phyloP scores from a whole-genome alignment of 2,113 vertebrate genomes.

The Etia nguti region DNA sequence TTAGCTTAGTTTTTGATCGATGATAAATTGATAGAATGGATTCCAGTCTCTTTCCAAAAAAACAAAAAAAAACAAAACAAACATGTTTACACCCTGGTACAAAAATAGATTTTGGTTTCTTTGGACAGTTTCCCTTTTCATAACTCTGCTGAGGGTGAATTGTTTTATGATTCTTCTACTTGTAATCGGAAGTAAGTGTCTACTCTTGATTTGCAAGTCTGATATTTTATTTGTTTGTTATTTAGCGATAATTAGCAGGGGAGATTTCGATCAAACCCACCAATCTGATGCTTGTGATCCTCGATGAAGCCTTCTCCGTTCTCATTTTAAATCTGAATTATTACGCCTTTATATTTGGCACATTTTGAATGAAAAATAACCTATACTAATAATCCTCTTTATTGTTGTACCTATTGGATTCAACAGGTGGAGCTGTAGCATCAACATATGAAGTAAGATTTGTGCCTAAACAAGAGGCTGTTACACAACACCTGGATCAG shows the following conservation, averaged over 20 bases:
- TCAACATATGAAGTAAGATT: neutral
- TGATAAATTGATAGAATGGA: accelerated
- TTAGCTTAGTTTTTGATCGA: neutral
- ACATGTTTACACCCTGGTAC: neutral
- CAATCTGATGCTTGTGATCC: neutral
- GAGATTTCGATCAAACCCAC: accelerated
- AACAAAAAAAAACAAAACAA: no score
- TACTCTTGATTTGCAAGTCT: neutral
- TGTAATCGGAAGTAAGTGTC: neutral
- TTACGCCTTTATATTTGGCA: neutral
- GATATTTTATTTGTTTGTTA: neutral
- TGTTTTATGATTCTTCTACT: neutral
- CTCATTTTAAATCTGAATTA: neutral
- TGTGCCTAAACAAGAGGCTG: neutral
- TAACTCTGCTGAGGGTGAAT: neutral
- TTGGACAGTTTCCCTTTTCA: neutral
- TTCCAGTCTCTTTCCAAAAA: accelerated
- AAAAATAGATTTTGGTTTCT: accelerated
- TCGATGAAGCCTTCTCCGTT: accelerated
- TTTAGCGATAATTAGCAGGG: accelerated
- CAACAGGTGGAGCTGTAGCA: neutral
- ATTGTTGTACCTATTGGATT: neutral
- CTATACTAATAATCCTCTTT: accelerated
- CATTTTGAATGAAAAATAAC: neutral
- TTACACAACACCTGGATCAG: neutral